Evolutionary conservation across 2,797 vertebrate genomes (phyloP).

Genomic region (Tenualosa thibaudeaui): DNA sequence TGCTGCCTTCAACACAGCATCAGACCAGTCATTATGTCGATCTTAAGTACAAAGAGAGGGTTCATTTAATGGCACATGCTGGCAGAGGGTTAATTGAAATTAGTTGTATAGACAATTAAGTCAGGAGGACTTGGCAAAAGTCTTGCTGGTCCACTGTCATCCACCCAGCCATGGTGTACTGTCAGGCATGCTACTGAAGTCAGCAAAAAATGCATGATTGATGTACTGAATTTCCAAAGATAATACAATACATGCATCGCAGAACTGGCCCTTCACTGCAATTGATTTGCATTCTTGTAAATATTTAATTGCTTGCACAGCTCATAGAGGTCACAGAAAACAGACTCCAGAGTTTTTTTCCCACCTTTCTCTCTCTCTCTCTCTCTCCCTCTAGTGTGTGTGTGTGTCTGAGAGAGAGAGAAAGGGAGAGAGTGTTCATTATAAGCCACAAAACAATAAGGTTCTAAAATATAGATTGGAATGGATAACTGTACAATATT

Average conservation of each 20-base stretch:
- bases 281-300: slow-evolving; percentile 25
- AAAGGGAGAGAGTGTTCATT: too few species aligned
- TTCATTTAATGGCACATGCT: slow-evolving; percentile 7
- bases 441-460: not conserved
- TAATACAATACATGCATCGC: slow-evolving; percentile 12
- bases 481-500: not conserved
- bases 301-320: not conserved
- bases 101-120: slow-evolving; percentile 30
- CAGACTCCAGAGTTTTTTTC: not conserved
- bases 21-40: not conserved
- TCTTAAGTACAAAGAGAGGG: not conserved
- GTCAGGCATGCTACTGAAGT: slow-evolving; percentile 13
- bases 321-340: not conserved
- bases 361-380: too few species aligned
- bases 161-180: not conserved
- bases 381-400: too few species aligned
- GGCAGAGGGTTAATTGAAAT: slow-evolving; percentile 38
- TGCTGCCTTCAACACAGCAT: not conserved
- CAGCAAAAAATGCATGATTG: slow-evolving; percentile 15
- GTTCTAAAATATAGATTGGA: not conserved
- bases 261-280: not conserved
- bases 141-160: slow-evolving; percentile 1
- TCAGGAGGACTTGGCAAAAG: slow-evolving; percentile 22
- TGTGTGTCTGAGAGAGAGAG: too few species aligned
- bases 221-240: not conserved